phyloP scores from a whole-genome alignment of 1,140 invertebrate genomes.

The Lanistes nyassanus region DNA sequence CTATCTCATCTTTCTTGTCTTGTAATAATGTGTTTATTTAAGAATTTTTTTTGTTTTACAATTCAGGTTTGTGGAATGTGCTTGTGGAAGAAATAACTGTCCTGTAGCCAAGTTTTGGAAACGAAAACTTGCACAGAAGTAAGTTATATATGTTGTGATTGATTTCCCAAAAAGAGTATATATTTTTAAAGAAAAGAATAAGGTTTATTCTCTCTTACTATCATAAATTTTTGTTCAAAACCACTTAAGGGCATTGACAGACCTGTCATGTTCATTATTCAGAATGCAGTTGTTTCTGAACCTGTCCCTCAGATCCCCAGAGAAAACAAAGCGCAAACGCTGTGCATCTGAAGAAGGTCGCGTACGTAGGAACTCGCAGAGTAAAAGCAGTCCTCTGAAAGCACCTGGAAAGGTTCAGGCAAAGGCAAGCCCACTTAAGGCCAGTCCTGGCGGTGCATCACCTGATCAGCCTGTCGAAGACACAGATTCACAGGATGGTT shows the following conservation, averaged over 20 bases:
- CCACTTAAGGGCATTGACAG: neutral
- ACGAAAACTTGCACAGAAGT: conserved; percentile 47
- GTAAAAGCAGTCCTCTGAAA: conserved; percentile 22
- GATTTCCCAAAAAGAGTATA: neutral
- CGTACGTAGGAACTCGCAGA: conserved; percentile 20
- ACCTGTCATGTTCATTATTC: neutral
- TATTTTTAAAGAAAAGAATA: neutral
- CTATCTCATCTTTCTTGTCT: too few relatives aligned
- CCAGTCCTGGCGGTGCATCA: too few relatives aligned
- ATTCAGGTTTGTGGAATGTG: conserved; percentile 58
- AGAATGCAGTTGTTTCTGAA: neutral
- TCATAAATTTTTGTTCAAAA: neutral
- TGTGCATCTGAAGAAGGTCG: conserved; percentile 18
- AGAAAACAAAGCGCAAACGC: conserved; percentile 21
- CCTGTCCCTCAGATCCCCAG: conserved; percentile 1
- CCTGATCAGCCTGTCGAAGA: too few relatives aligned
- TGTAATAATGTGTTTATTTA: too few relatives aligned
- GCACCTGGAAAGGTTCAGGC: neutral
- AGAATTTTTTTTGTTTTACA: conserved; percentile 10
- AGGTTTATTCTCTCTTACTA: neutral
- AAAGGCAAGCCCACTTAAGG: too few relatives aligned
- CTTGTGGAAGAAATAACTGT: conserved; percentile 57
- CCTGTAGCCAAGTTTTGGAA: conserved; percentile 55
- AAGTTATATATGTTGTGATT: conserved; percentile 30
- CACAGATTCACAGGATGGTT: too few relatives aligned